These are phyloP conservation scores for Eupithecia centaureata DNA, from an alignment of 2,888 invertebrate species.

Conservation along the genomic window DNA sequence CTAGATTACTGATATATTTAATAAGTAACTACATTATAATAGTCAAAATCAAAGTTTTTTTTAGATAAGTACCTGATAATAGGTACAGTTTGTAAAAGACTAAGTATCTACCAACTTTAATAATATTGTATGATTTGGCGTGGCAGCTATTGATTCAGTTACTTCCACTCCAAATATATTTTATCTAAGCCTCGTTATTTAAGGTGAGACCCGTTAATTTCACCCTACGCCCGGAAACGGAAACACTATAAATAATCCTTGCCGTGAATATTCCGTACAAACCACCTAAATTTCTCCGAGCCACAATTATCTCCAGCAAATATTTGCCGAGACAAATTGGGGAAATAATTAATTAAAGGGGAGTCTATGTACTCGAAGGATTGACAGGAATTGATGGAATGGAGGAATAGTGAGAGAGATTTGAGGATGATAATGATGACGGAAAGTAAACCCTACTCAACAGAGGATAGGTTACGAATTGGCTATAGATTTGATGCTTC, in stretches of 20 bases:
- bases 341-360: constrained; percentile 32
- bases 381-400: constrained; percentile 19
- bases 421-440: not conserved
- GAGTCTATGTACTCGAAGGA: constrained; percentile 12
- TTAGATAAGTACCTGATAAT: too few species aligned
- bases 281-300: constrained; percentile 17
- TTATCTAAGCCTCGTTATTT: not conserved
- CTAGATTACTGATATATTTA: too few species aligned
- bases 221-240: not conserved
- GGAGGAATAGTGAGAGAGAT: not conserved
- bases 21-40: too few species aligned
- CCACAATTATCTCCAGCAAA: constrained; percentile 32
- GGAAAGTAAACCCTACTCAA: not conserved
- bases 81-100: too few species aligned
- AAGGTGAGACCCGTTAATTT: not conserved
- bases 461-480: not conserved
- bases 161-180: not conserved
- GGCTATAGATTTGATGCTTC: not conserved
- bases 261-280: not conserved
- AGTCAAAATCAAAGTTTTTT: too few species aligned
- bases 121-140: not conserved
- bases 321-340: constrained; percentile 34
- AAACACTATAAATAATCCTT: constrained; percentile 19
- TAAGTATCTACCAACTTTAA: too few species aligned
- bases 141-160: not conserved